Evolutionary conservation across 1,140 invertebrate species (phyloP), one percentile per base, ranked within the genome.

Genomic region (Cyphomyrmex costatus): DNA sequence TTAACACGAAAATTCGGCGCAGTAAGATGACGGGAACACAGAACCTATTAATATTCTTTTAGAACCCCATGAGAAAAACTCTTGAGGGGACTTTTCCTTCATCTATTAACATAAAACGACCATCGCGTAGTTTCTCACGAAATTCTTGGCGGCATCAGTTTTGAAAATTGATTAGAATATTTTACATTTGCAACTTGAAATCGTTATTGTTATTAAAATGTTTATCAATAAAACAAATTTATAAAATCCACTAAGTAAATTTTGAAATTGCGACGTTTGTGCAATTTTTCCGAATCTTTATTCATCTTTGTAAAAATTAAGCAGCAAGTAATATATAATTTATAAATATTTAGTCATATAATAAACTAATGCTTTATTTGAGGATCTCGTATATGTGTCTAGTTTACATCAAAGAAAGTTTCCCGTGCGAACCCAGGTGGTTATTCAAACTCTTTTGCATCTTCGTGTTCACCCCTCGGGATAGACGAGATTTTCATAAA

Each of bases 401-500:
- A 49, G 14, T 70, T 71, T 51, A 24, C 51, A 36, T 78, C 24
- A 61, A 61, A 70, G 53, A 80, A 86, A 65, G 21, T 80, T 85
- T 58, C 24, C 73, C 70, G 14, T 60, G 56, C 56, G 46, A 63
- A 49, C 36, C 68, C 79, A 73, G 79, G 86, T 85, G 87, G 84
- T 65, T 74, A 21, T 36, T 49, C 1, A 6, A 60, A 27, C 46
- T 56, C 30, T 83, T 60, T 73, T 56, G 56, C 65, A 30, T 70
- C 30, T 24, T 24, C 14, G 12, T 16, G 36, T 83, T 46, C 71
- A 53, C 46, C 86, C 88, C 78, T 49, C 21, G 30, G 16, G 8
- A 42, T 53, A 49, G 8, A 24, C 36, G 79, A 46, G 80, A 93
- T 93, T 93, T 93, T 93, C 93, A 93, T 93, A 93, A 93, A 93